These are phyloP conservation scores for Asobara japonica DNA, from an alignment of 1,140 invertebrate species.

Conservation along the genomic window DNA sequence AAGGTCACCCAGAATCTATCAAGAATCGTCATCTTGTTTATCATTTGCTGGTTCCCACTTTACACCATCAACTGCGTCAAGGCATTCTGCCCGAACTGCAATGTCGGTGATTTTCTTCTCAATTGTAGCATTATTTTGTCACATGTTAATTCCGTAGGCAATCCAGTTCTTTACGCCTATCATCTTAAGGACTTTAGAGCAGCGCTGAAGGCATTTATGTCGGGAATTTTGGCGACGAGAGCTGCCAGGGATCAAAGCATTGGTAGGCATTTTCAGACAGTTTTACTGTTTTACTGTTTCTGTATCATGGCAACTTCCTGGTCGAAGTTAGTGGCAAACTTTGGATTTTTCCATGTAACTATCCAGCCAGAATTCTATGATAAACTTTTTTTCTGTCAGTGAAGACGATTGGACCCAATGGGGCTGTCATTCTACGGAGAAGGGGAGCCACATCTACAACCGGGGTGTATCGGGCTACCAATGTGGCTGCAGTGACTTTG, in stretches of 20 bases:
- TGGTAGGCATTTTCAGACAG: no score
- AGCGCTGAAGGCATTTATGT: slow-evolving; percentile 75
- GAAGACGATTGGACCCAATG: no score
- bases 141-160: slow-evolving; percentile 88
- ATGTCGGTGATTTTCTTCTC: slow-evolving; percentile 75
- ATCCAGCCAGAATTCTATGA: no score
- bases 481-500: no score
- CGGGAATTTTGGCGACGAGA: slow-evolving; percentile 42
- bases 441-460: no score
- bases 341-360: no score
- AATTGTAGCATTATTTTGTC: slow-evolving; percentile 88
- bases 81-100: slow-evolving; percentile 78
- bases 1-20: slow-evolving; percentile 91
- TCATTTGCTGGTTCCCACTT: slow-evolving; percentile 91
- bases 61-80: slow-evolving; percentile 91
- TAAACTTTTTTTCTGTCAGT: no score
- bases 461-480: no score
- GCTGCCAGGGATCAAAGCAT: neutral
- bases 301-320: no score
- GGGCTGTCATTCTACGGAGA: no score
- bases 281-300: no score
- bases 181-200: slow-evolving; percentile 86
- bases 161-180: slow-evolving; percentile 89
- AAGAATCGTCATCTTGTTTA: slow-evolving; percentile 91
- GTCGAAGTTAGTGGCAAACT: no score